A percentile compares a stretch with the other conserved stretches of the same genome.
Evolutionary conservation across 2,113 vertebrate species (phyloP).

Genomic region (Hipposideros armiger): DNA sequence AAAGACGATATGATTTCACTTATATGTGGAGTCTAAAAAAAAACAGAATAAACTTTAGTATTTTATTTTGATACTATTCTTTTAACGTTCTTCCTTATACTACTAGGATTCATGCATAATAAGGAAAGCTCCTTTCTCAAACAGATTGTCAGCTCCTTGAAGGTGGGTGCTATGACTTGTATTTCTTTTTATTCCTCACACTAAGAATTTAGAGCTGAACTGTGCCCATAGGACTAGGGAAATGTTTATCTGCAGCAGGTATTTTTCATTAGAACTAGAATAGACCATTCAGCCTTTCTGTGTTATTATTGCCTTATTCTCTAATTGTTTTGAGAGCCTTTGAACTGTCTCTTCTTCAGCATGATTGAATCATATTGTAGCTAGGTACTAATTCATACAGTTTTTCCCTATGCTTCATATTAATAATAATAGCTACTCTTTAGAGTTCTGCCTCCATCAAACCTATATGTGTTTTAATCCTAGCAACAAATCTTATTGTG

Average conservation of each 20-base stretch:
- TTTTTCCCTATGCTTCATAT: neutral
- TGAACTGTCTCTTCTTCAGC: neutral
- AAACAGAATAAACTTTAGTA: neutral
- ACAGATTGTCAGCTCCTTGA: slow-evolving; percentile 41
- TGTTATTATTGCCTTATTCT: slow-evolving; percentile 57
- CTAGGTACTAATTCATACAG: neutral
- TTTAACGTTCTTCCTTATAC: slow-evolving; percentile 53
- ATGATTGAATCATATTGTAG: slow-evolving; percentile 40
- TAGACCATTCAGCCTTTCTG: slow-evolving; percentile 28
- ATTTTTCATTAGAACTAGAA: slow-evolving; percentile 46
- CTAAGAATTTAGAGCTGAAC: slow-evolving; percentile 60
- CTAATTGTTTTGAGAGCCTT: slow-evolving; percentile 34
- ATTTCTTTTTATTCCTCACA: slow-evolving; percentile 40
- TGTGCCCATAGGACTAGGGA: neutral
- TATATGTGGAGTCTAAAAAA: neutral
- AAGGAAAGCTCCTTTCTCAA: slow-evolving; percentile 25
- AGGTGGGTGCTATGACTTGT: neutral
- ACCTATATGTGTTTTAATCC: slow-evolving; percentile 16
- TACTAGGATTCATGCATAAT: neutral
- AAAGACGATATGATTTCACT: neutral
- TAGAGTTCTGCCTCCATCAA: neutral
- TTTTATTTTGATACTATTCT: slow-evolving; percentile 8
- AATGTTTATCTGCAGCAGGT: slow-evolving; percentile 23
- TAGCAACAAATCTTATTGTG: slow-evolving; percentile 30
- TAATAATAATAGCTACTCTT: slow-evolving; percentile 40